Base-by-base conservation (phyloP, 2,797 vertebrate species). In the Nyctalus aviator region DNA sequence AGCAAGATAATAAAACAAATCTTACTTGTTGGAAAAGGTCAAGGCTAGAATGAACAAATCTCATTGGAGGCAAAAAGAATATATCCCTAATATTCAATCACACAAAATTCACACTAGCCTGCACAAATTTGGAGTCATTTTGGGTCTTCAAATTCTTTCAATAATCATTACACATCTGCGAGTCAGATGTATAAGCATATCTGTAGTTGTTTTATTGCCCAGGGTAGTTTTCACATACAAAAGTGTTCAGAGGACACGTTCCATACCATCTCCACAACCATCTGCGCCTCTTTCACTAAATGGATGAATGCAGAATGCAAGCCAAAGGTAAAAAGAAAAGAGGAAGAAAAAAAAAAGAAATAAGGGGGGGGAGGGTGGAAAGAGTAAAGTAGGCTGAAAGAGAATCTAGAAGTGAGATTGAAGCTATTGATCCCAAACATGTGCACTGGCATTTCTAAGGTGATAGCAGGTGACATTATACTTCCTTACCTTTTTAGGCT, bases 1-100 rank as follows among this genome's bases (percentile, higher is more conserved):
- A 97, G 94, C 90, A 96, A 96, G 35, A 46, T 84, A 92, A 96
- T 97, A 96, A 96, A 96, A 68, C 95, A 97, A 96, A 97, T 95
- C 85, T 96, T 94, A 32, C 69, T 86, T 89, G 93, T 96, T 96
- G 92, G 73, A 79, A 96, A 96, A 96, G 93, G 94, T 96, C 94
- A 97, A 55, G 87, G 82, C 76, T 87, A 93, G 44, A 96, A 96
- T 92, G 96, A 97, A 96, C 84, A 92, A 88, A 92, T 96, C 92
- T 95, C 93, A 95, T 72, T 92, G 95, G 90, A 92, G 59, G 75
- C 71, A 81, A 88, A 84, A 84, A 59, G 69, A 90, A 71, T 93
- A 48, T 55, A 68, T 57, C 20, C 25, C 64, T 69, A 59, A 25
- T 75, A 69, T 75, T 88, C 46, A 71, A 32, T 44, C 64, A 73